phyloP scores from a whole-genome alignment of 2,113 vertebrate species.

The Crotalus viridis region DNA sequence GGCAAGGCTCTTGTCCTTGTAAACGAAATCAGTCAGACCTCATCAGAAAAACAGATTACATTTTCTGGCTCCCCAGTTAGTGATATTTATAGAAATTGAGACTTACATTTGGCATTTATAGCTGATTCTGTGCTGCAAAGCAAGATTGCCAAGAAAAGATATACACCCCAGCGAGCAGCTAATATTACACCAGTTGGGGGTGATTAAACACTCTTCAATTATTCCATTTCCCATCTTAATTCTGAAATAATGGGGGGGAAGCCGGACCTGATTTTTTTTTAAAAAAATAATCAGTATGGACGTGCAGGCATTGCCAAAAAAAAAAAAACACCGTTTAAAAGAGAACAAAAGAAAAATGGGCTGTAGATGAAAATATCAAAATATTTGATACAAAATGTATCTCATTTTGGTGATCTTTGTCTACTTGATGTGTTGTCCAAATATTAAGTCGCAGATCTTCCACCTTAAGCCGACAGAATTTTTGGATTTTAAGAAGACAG shows the following conservation, averaged over 20 bases:
- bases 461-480: neutral
- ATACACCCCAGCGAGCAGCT: neutral
- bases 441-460: neutral
- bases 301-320: neutral
- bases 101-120: neutral
- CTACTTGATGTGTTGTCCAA: neutral
- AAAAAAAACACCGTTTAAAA: neutral
- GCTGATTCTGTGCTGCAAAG: neutral
- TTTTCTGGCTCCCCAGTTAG: neutral
- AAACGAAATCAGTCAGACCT: neutral
- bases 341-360: neutral
- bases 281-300: neutral
- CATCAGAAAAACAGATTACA: neutral
- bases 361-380: neutral
- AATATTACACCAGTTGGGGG: neutral
- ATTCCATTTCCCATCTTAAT: neutral
- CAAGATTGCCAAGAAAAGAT: neutral
- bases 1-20: neutral
- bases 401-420: neutral
- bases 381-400: neutral
- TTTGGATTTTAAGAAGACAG: neutral
- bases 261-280: neutral
- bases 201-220: neutral
- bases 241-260: neutral
- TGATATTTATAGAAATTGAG: neutral